Base-by-base conservation (phyloP, 2,113 vertebrate species). In the Cricetomys ansorgei region DNA sequence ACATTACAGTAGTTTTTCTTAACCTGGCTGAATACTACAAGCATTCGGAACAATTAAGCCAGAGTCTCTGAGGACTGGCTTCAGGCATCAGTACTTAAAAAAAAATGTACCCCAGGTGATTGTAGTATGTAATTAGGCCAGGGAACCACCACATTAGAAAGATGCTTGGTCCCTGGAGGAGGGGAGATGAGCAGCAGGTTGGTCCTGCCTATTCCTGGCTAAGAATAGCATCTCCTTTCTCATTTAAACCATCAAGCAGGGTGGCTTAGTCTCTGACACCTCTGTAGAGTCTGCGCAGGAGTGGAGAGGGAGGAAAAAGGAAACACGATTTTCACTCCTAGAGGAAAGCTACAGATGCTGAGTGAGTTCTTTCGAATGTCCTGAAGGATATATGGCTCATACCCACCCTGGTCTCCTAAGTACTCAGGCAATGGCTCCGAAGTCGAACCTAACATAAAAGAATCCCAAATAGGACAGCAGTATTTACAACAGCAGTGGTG, bases 221-320 rank as follows among this genome's bases (percentile, higher is more conserved):
- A 93, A 96, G 62, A 95, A 95, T 79, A 95, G 86, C 72, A 65
- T 34, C n/a, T 95, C 72, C 34, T 91, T 94, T 89, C 55, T 95
- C 89, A 57, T 75, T 94, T 91, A 83, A 91, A 97, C 93, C 90
- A 85, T 88, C 85, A 83, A 55, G 81, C 72, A 31, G n/a, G 91
- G 75, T 77, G 65, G 77, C 67, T 95, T 86, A 40, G 79, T 72
- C 55, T 83, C 76, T 53, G 69, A 80, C 62, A 70, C 50, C 45
- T 95, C 57, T 31, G 69, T 90, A 76, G 57, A 88, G 65, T 50
- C 43, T 40, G 84, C 55, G 67, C 55, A 84, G 62, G 23, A 69
- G 86, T 45, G 15, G 55, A 83, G 62, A 85, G 21, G 12, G 48
- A 81, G 77, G 59, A 65, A 55, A 79, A 67, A 79, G 67, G 27